Base-by-base conservation (phyloP, 1,140 invertebrate genomes). In the Belonocnema kinseyi region DNA sequence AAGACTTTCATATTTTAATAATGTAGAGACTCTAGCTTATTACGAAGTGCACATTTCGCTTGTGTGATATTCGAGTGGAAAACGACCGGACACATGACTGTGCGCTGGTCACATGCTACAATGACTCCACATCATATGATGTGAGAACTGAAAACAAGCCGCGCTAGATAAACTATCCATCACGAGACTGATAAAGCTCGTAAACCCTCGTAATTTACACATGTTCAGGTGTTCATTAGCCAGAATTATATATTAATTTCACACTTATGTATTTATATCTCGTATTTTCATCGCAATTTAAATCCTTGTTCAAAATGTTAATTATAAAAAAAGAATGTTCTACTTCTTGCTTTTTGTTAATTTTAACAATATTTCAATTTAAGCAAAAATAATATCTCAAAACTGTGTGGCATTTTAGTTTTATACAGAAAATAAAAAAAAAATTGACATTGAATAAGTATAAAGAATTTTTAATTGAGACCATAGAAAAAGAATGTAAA, bases 31-130 rank as follows among this genome's bases (percentile, higher is more conserved):
- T 56, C 17, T 56, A 56, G 21, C 17, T 21, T 17, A 56, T 19
- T 19, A 56, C 26, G 21, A 56, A 56, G 12, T 56, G 26, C 26
- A 19, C 54, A 56, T 56, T 19, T 56, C 17, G n/a, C 21, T 56
- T 56, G 14, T 56, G 54, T 56, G 54, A 56, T 56, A 56, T 56
- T 56, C 17, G 17, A 74, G 71, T 50, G 53, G 40, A 73, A 73
- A 58, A n/a, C 26, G 21, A 58, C 26, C 56, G 33, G 56, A 40
- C 11, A n/a, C 46, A 77, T 77, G 56, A 77, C 58, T 66, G 12
- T 77, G 51, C 33, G 61, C 33, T 61, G 51, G 72, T 77, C 56
- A 58, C 56, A 58, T 58, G 56, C 11, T 58, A 26, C 8, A 13
- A 58, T 58, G 21, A 58, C 56, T 58, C 56, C 19, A 21, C 56